Evolutionary conservation across 2,888 invertebrate genomes (phyloP).

Genomic region (Ectropis crepuscularia): DNA sequence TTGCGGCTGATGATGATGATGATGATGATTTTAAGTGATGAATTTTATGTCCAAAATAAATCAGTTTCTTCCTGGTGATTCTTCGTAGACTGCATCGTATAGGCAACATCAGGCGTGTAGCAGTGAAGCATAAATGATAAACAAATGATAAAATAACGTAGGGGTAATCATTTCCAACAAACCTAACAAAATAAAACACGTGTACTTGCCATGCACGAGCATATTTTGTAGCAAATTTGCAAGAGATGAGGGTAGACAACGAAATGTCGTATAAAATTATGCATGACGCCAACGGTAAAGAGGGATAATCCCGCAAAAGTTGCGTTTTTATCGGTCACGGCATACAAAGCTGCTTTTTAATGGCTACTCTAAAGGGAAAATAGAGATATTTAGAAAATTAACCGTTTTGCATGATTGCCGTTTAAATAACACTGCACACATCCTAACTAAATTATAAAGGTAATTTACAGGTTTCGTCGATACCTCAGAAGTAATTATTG

Average conservation of each 20-base stretch:
- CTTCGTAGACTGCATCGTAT: too few relatives aligned
- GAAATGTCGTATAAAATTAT: slow-evolving; percentile 77
- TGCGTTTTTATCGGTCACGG: slow-evolving; percentile 66
- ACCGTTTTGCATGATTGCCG: not conserved
- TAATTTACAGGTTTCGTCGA: too few relatives aligned
- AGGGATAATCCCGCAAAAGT: slow-evolving; percentile 77
- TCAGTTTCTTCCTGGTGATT: too few relatives aligned
- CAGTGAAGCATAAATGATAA: too few relatives aligned
- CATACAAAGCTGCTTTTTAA: slow-evolving; percentile 50
- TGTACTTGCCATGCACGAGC: not conserved
- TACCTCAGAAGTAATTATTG: too few relatives aligned
- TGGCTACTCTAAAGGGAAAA: slow-evolving; percentile 16
- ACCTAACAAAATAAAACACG: not conserved
- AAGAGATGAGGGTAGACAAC: slow-evolving; percentile 72
- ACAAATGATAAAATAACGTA: too few relatives aligned
- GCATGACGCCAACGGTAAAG: slow-evolving; percentile 70
- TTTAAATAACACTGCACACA: not conserved
- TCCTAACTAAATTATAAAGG: too few relatives aligned
- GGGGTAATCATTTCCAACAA: too few relatives aligned
- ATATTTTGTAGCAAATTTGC: slow-evolving; percentile 26
- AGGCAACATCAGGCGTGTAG: too few relatives aligned
- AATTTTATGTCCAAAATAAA: too few relatives aligned
- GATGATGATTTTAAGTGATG: too few relatives aligned
- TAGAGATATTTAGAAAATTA: not conserved
- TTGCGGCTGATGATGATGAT: too few relatives aligned